Evolutionary conservation across 1,140 invertebrate species (phyloP).

Genomic region (Whitmania pigra): DNA sequence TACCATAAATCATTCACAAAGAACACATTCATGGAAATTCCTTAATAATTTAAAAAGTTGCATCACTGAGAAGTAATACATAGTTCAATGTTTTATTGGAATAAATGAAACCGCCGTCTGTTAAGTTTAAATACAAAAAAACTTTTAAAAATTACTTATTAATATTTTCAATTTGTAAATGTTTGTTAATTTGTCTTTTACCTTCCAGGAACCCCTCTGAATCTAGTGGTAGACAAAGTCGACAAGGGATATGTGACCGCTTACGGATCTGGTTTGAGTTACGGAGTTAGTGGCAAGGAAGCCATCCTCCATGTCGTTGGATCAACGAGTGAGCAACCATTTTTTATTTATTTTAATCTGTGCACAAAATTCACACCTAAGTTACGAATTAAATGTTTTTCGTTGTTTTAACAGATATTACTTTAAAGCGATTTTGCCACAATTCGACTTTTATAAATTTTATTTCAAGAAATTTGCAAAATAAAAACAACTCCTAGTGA

Average conservation of each 20-base stretch:
- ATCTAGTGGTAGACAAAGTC: conserved; percentile 84
- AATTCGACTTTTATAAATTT: too few relatives aligned
- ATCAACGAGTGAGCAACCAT: conserved; percentile 63
- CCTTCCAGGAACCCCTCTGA: conserved; percentile 71
- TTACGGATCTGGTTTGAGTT: conserved; percentile 58
- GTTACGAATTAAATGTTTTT: too few relatives aligned
- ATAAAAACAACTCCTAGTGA: too few relatives aligned
- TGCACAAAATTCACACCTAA: too few relatives aligned
- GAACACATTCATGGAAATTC: too few relatives aligned
- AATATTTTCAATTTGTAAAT: too few relatives aligned
- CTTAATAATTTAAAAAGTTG: too few relatives aligned
- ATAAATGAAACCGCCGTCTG: neutral
- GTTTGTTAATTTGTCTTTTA: neutral
- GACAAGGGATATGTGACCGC: conserved; percentile 73
- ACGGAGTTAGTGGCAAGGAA: conserved; percentile 72
- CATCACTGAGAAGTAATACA: too few relatives aligned
- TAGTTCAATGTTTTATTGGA: neutral
- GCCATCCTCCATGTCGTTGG: conserved; percentile 86
- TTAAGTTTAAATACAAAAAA: conserved; percentile 2
- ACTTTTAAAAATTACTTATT: neutral
- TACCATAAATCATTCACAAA: too few relatives aligned
- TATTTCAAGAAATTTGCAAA: too few relatives aligned
- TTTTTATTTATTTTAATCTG: neutral
- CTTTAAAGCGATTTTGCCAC: too few relatives aligned
- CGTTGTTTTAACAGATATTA: too few relatives aligned